Evolutionary conservation across 2,888 invertebrate genomes (phyloP).

Genomic region (Nomada lathburiana): DNA sequence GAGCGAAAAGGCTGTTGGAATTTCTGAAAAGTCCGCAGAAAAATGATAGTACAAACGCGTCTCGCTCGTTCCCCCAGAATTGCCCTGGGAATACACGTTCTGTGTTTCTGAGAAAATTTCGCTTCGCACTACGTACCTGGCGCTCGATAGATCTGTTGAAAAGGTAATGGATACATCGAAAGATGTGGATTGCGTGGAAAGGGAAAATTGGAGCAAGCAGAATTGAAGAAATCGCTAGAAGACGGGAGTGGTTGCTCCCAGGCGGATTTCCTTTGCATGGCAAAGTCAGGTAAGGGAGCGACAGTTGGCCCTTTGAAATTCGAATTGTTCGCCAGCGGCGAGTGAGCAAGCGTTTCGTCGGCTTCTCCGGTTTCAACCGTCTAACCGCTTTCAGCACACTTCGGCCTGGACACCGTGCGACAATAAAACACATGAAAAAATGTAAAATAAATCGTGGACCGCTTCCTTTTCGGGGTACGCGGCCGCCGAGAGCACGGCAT

Average conservation of each 20-base stretch:
- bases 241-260: constrained; percentile 39
- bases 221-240: constrained; percentile 46
- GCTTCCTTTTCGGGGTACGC: constrained; percentile 47
- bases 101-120: no score
- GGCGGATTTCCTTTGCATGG: constrained; percentile 68
- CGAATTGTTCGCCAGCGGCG: constrained; percentile 79
- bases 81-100: no score
- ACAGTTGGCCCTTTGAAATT: constrained; percentile 79
- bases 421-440: constrained; percentile 69
- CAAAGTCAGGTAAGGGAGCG: constrained; percentile 70
- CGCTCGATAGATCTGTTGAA: neutral
- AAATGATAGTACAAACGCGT: no score
- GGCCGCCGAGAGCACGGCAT: constrained; percentile 6
- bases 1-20: neutral
- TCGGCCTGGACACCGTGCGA: constrained; percentile 67
- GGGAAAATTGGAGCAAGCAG: neutral
- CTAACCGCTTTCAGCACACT: constrained; percentile 82
- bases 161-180: neutral
- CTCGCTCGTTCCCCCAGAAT: no score
- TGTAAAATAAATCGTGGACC: constrained; percentile 61
- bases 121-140: no score
- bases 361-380: constrained; percentile 84
- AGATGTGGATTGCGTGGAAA: neutral
- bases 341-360: constrained; percentile 81
- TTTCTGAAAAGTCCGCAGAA: no score